Conservation (phyloP, 1,140 invertebrate species). For the Temnothorax curvispinosus region DNA sequence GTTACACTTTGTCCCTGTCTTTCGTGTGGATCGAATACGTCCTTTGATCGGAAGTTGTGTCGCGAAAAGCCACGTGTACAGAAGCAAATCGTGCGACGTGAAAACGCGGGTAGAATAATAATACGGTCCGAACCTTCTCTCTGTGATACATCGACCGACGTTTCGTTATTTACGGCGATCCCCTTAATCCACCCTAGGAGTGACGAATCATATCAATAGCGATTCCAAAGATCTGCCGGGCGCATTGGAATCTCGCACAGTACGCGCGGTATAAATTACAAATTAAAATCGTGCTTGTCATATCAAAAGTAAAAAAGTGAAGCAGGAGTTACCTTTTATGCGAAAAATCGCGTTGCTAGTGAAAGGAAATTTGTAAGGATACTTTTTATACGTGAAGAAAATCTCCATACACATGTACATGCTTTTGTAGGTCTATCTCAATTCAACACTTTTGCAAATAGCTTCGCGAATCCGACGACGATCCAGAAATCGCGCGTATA, state of each 20-base stretch:
- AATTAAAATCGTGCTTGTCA: background rate
- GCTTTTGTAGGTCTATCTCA: background rate
- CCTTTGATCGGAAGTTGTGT: constrained; percentile 56
- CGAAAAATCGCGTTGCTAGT: background rate
- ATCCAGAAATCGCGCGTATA: background rate
- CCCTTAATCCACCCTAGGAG: constrained; percentile 75
- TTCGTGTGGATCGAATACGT: constrained; percentile 34
- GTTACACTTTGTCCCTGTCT: background rate
- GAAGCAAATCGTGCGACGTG: constrained; percentile 65
- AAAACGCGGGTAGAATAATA: constrained; percentile 75
- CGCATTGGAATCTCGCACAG: constrained; percentile 15
- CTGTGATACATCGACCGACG: constrained; percentile 78
- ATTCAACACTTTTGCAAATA: background rate
- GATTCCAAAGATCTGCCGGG: constrained; percentile 65
- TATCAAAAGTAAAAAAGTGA: constrained; percentile 12
- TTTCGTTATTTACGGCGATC: constrained; percentile 79
- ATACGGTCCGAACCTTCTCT: constrained; percentile 73
- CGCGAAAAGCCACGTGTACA: constrained; percentile 10
- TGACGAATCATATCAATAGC: constrained; percentile 70
- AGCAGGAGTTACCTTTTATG: background rate
- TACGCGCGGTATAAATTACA: constrained; percentile 39
- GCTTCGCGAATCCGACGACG: background rate
- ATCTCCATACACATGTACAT: too few species aligned
- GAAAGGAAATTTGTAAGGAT: background rate
- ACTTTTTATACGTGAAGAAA: background rate